Evolutionary conservation across 1,140 invertebrate species (phyloP).

Genomic region (Euglossa dilemma): DNA sequence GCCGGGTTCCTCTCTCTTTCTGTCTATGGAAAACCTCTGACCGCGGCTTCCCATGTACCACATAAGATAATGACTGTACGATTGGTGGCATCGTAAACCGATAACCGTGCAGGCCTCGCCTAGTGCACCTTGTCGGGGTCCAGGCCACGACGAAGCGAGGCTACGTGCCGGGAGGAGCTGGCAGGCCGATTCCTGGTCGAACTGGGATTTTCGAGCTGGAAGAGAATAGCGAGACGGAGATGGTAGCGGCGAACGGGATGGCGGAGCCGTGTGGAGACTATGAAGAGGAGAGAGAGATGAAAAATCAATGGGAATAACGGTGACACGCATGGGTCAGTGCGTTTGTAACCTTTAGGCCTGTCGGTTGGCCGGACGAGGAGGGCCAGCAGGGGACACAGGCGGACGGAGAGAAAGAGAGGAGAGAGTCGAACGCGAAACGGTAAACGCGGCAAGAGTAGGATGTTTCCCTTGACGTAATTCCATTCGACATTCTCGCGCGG

Average conservation of each 20-base stretch:
- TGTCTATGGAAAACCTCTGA: conserved; percentile 58
- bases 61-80: conserved; percentile 71
- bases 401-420: conserved; percentile 5
- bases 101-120: conserved; percentile 43
- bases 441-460: conserved; percentile 64
- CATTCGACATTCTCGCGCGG: conserved; percentile 67
- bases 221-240: not conserved
- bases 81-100: conserved; percentile 59
- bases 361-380: conserved; percentile 20
- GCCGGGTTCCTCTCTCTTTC: not conserved
- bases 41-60: conserved; percentile 73
- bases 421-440: conserved; percentile 62
- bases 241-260: not conserved
- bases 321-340: conserved; percentile 72
- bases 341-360: conserved; percentile 67
- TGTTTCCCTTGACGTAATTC: conserved; percentile 69
- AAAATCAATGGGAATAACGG: conserved; percentile 71
- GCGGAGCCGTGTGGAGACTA: not conserved
- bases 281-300: conserved; percentile 3
- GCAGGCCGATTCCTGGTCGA: conserved; percentile 19
- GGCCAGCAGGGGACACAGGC: conserved; percentile 2
- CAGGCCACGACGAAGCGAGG: not conserved
- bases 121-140: conserved; percentile 13
- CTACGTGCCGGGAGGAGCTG: conserved; percentile 29
- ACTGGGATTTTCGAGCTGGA: conserved; percentile 38